These are phyloP conservation scores for Parauchenoglanis punctatus DNA, from an alignment of 2,797 vertebrate genomes.

Conservation along the genomic window DNA sequence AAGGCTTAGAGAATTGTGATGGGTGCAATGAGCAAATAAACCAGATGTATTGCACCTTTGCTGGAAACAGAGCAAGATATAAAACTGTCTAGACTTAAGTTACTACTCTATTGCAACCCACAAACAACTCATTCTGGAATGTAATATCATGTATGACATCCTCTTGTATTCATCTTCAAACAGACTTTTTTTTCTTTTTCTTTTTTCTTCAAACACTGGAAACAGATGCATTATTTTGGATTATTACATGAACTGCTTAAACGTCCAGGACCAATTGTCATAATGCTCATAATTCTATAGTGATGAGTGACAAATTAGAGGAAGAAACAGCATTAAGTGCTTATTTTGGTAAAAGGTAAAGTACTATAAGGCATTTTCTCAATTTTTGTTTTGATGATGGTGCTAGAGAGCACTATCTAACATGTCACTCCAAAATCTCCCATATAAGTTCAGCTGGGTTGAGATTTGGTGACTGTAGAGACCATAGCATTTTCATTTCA, in stretches of 20 bases:
- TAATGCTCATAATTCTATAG: not conserved
- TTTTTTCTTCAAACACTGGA: not conserved
- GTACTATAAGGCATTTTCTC: not conserved
- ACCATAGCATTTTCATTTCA: not conserved
- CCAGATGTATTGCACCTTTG: conserved; percentile 73
- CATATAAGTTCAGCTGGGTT: not conserved
- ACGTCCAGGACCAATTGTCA: not conserved
- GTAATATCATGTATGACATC: not conserved
- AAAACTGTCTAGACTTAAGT: conserved; percentile 75
- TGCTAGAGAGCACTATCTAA: not conserved
- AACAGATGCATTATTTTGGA: not conserved
- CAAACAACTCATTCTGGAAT: conserved; percentile 42
- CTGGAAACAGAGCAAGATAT: conserved; percentile 73
- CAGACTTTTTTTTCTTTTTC: not conserved
- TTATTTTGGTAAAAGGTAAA: not conserved
- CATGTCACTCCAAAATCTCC: not conserved
- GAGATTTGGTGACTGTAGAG: not conserved
- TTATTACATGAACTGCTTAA: not conserved
- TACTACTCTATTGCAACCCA: conserved; percentile 64
- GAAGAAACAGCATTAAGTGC: not conserved
- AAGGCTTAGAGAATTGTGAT: conserved; percentile 75
- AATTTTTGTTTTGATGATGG: not conserved
- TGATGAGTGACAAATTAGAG: not conserved
- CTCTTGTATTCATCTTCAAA: not conserved
- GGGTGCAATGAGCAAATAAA: conserved; percentile 76